phyloP scores from a whole-genome alignment of 2,797 vertebrate genomes.

The Denticeps clupeoides region DNA sequence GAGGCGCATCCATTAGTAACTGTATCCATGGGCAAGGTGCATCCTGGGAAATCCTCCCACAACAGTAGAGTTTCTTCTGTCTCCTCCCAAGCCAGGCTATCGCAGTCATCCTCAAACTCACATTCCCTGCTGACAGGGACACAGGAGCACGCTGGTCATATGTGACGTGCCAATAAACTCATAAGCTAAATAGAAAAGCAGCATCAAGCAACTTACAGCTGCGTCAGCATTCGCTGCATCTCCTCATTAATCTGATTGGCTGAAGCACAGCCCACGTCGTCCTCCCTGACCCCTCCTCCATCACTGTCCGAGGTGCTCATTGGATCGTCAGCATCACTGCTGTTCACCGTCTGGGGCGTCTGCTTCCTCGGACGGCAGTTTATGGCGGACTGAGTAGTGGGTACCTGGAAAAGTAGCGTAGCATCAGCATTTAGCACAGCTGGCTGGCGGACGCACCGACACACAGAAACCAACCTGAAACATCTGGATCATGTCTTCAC shows the following conservation, averaged over 20 bases:
- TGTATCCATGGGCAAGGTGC: slow-evolving; percentile 74
- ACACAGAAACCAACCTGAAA: slow-evolving; percentile 69
- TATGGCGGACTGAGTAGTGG: slow-evolving; percentile 73
- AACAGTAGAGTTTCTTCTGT: slow-evolving; percentile 90
- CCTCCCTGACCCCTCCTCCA: slow-evolving; percentile 63
- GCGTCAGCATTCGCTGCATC: slow-evolving; percentile 96
- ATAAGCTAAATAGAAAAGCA: too few species aligned
- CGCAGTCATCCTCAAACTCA: slow-evolving; percentile 78
- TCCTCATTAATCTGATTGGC: slow-evolving; percentile 95
- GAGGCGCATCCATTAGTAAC: too few species aligned
- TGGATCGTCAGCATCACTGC: slow-evolving; percentile 78
- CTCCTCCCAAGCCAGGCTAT: slow-evolving; percentile 96
- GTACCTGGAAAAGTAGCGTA: slow-evolving; percentile 53
- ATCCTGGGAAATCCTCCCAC: slow-evolving; percentile 96
- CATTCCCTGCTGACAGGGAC: too few species aligned
- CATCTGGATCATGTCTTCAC: slow-evolving; percentile 88
- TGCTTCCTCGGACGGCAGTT: slow-evolving; percentile 70
- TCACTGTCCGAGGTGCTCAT: slow-evolving; percentile 79
- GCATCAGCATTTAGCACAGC: too few species aligned
- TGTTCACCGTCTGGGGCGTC: slow-evolving; percentile 49
- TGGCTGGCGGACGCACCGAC: too few species aligned
- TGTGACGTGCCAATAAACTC: too few species aligned
- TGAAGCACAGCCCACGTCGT: slow-evolving; percentile 74
- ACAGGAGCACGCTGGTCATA: too few species aligned
- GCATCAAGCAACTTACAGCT: slow-evolving; percentile 71